A percentile compares a stretch with the other conserved stretches of the same genome.
These are phyloP conservation scores for Drosophila planitibia DNA, from an alignment of 2,888 invertebrate genomes.

Conservation along the genomic window DNA sequence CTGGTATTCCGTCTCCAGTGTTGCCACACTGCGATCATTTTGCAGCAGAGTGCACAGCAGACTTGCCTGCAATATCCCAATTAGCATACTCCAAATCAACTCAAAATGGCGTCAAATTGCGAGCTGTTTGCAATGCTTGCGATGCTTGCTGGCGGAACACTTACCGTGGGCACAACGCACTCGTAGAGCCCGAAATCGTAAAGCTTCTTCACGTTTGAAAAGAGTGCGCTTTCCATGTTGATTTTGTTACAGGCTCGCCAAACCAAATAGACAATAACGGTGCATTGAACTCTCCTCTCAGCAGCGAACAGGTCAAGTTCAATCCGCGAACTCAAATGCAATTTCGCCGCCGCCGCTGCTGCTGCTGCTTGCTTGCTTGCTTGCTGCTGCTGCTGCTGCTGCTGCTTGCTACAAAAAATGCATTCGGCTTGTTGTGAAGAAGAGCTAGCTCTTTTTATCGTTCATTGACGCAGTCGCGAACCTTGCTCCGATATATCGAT, in stretches of 20 bases:
- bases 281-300: slow-evolving; percentile 1
- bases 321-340: neutral
- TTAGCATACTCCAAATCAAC: neutral
- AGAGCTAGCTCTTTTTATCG: neutral
- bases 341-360: neutral
- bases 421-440: neutral
- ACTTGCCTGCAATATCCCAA: slow-evolving; percentile 87
- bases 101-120: slow-evolving; percentile 1
- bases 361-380: neutral
- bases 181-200: slow-evolving; percentile 90
- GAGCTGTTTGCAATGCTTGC: neutral
- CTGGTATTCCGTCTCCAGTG: slow-evolving; percentile 89
- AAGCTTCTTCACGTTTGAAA: slow-evolving; percentile 89
- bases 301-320: neutral
- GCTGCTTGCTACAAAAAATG: slow-evolving; percentile 1
- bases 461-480: slow-evolving; percentile 1
- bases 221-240: slow-evolving; percentile 87
- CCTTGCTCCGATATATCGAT: neutral
- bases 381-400: neutral
- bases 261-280: neutral
- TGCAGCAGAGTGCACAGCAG: slow-evolving; percentile 88
- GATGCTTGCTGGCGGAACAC: slow-evolving; percentile 59
- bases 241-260: slow-evolving; percentile 7
- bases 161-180: slow-evolving; percentile 90
- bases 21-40: slow-evolving; percentile 86